phyloP scores from a whole-genome alignment of 2,113 vertebrate genomes.

The Uropsilus gracilis region DNA sequence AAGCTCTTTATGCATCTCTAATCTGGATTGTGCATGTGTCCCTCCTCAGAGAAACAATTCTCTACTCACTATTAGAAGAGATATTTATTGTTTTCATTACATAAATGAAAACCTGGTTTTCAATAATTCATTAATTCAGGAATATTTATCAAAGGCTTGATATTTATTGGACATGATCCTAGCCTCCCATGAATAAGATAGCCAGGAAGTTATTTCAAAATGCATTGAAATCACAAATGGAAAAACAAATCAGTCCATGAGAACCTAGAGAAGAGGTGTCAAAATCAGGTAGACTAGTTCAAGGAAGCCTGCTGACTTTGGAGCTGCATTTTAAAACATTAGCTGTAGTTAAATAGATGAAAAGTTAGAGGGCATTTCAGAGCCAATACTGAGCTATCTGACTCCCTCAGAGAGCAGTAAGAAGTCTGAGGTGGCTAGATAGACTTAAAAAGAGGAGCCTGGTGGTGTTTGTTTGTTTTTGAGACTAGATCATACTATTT shows the following conservation, averaged over 20 bases:
- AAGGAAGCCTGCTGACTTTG: background rate
- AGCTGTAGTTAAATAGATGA: background rate
- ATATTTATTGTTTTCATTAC: background rate
- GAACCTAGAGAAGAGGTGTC: background rate
- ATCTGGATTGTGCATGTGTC: background rate
- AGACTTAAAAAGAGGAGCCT: background rate
- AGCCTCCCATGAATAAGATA: background rate
- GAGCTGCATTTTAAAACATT: constrained; percentile 24
- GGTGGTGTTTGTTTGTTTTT: too few relatives aligned
- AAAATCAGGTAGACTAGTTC: background rate
- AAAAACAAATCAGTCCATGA: background rate
- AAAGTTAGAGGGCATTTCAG: background rate
- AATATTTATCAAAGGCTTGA: background rate
- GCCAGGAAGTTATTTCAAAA: background rate
- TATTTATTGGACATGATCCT: background rate
- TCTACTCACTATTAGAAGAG: background rate
- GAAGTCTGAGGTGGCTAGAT: background rate
- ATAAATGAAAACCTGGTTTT: constrained; percentile 35
- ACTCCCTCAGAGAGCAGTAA: background rate
- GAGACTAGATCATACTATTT: too few relatives aligned
- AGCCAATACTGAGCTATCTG: background rate
- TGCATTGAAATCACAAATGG: background rate
- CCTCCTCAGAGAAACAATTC: background rate
- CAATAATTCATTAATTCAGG: constrained; percentile 14
- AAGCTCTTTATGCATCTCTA: background rate